Evolutionary conservation across 2,888 invertebrate genomes (phyloP).

Genomic region (Octonoba sinensis): DNA sequence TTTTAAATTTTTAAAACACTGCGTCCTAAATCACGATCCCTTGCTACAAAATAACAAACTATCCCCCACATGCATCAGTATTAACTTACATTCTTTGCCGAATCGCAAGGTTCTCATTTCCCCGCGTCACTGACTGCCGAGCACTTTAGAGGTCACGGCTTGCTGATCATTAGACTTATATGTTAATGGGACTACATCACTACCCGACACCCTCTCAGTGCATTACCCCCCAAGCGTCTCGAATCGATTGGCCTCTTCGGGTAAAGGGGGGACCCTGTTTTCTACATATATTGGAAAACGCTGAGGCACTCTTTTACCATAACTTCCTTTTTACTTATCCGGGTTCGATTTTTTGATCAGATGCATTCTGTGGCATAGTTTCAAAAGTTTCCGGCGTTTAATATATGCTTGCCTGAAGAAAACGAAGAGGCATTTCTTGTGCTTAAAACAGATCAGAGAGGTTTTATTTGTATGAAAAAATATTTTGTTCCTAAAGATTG

Average conservation of each 20-base stretch:
- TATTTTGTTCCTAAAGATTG: constrained; percentile 4
- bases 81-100: background rate
- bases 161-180: constrained; percentile 38
- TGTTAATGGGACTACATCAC: constrained; percentile 24
- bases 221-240: too few relatives aligned
- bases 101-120: constrained; percentile 6
- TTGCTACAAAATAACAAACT: too few relatives aligned
- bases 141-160: constrained; percentile 14
- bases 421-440: background rate
- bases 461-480: background rate
- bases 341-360: constrained; percentile 39
- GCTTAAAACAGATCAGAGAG: too few relatives aligned
- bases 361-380: background rate
- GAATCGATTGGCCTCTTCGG: too few relatives aligned
- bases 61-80: too few relatives aligned
- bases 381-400: constrained; percentile 14
- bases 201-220: background rate
- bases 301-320: constrained; percentile 18
- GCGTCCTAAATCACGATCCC: too few relatives aligned
- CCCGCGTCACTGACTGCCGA: constrained; percentile 5
- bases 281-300: constrained; percentile 27
- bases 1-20: too few relatives aligned
- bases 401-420: background rate
- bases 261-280: too few relatives aligned
- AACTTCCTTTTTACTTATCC: background rate